These are phyloP conservation scores for Styela plicata DNA, from an alignment of 23 tunicate species.

Conservation along the genomic window DNA sequence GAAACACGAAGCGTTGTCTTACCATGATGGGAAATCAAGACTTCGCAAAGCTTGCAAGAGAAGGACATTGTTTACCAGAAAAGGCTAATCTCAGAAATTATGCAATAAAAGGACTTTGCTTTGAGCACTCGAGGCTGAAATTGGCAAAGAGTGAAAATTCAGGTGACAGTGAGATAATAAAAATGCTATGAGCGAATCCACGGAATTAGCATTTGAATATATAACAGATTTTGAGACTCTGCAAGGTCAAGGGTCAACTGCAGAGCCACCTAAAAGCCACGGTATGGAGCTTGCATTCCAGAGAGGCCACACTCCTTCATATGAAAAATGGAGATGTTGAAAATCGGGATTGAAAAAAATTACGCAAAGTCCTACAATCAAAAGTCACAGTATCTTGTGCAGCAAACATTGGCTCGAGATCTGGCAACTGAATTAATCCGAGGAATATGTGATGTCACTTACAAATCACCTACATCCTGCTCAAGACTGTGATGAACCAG, in stretches of 20 bases:
- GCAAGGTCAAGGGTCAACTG: background rate
- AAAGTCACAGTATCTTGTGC: slow-evolving; percentile 1
- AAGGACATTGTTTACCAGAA: slow-evolving; percentile 14
- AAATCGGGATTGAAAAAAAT: background rate
- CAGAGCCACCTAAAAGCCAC: slow-evolving; percentile 29
- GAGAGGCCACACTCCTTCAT: slow-evolving; percentile 34
- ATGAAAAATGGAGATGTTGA: slow-evolving; percentile 30
- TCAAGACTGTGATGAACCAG: slow-evolving; percentile 9
- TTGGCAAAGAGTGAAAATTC: background rate
- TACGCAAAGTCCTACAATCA: background rate
- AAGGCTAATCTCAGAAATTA: slow-evolving; percentile 42
- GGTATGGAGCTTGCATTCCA: slow-evolving; percentile 46
- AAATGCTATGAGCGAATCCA: slow-evolving; percentile 31
- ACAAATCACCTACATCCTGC: background rate
- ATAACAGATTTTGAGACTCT: slow-evolving; percentile 9
- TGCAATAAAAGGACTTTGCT: slow-evolving; percentile 54
- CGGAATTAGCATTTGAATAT: slow-evolving; percentile 22
- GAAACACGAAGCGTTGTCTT: slow-evolving; percentile 23
- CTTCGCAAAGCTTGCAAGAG: background rate
- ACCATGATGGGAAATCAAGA: slow-evolving; percentile 17
- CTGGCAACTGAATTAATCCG: slow-evolving; percentile 53
- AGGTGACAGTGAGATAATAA: background rate
- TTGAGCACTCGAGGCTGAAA: slow-evolving; percentile 29
- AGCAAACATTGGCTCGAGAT: slow-evolving; percentile 34
- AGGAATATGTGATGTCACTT: slow-evolving; percentile 39